Conservation (phyloP, 2,888 invertebrate genomes). For the Ochropleura leucogaster region DNA sequence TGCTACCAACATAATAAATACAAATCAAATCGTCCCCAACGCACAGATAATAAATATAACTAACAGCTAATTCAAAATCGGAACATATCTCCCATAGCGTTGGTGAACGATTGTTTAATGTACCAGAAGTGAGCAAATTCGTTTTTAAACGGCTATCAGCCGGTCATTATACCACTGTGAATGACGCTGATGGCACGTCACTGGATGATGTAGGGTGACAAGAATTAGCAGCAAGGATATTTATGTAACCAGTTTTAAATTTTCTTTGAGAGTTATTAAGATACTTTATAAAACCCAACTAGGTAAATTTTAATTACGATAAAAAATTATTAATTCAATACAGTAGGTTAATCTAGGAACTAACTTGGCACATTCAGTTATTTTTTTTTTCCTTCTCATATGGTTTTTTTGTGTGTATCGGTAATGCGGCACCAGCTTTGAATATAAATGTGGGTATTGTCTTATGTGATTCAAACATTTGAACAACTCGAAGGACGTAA, state of each 20-base stretch:
- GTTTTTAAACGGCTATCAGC: slow-evolving; percentile 91
- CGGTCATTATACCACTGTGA: slow-evolving; percentile 88
- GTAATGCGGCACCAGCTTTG: background rate
- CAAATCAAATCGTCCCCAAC: slow-evolving; percentile 34
- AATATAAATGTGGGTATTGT: background rate
- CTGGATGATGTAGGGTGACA: slow-evolving; percentile 76
- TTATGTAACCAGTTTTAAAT: background rate
- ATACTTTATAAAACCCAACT: background rate
- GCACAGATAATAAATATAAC: slow-evolving; percentile 57
- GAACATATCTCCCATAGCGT: slow-evolving; percentile 70
- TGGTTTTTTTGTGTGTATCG: background rate
- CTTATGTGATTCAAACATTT: background rate
- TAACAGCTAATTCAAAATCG: slow-evolving; percentile 67
- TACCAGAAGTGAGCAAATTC: slow-evolving; percentile 91
- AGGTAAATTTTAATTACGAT: background rate
- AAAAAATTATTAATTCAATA: background rate
- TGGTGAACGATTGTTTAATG: slow-evolving; percentile 87
- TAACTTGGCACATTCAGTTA: background rate
- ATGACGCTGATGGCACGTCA: slow-evolving; percentile 78
- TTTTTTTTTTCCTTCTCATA: background rate
- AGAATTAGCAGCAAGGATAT: slow-evolving; percentile 24
- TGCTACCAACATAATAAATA: slow-evolving; percentile 26
- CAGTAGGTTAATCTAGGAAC: background rate
- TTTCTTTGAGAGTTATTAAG: background rate
- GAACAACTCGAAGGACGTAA: background rate